A percentile compares a stretch with the other conserved stretches of the same genome.
Conservation (phyloP, 2,888 invertebrate genomes). For the Acanthoscelides obtectus region DNA sequence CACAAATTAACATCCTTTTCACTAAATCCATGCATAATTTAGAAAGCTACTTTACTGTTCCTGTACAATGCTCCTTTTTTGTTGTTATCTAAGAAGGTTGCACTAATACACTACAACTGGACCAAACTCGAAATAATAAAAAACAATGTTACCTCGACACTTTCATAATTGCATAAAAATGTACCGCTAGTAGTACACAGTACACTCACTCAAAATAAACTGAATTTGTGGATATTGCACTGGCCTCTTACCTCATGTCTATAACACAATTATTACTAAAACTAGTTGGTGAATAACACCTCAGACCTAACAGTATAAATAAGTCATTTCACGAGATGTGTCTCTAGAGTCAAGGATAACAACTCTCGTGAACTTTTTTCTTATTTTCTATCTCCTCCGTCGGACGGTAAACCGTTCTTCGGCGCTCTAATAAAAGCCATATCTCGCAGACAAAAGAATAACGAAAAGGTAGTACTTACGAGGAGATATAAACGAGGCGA, state of each 20-base stretch:
- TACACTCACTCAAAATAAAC: background rate
- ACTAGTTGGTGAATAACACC: conserved; percentile 12
- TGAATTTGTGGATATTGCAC: conserved; percentile 1
- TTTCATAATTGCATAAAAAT: conserved; percentile 4
- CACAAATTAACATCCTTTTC: conserved; percentile 27
- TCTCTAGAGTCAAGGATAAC: conserved; percentile 46
- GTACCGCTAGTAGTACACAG: background rate
- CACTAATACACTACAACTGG: background rate
- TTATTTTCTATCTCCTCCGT: background rate
- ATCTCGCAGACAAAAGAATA: background rate
- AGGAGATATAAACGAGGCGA: background rate
- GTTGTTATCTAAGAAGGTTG: conserved; percentile 2
- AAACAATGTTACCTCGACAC: conserved; percentile 1
- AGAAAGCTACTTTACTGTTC: conserved; percentile 23
- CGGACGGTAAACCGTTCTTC: background rate
- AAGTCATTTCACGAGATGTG: conserved; percentile 34
- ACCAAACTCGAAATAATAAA: conserved; percentile 1
- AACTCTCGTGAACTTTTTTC: conserved; percentile 23
- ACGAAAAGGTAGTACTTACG: background rate
- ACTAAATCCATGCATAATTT: conserved; percentile 28
- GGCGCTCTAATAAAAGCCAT: background rate
- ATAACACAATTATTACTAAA: conserved; percentile 10
- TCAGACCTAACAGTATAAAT: conserved; percentile 29
- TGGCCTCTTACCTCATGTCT: conserved; percentile 25
- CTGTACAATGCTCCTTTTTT: conserved; percentile 18